These are phyloP conservation scores for Geophilus truncorum DNA, from an alignment of 2,888 invertebrate species.

Conservation along the genomic window DNA sequence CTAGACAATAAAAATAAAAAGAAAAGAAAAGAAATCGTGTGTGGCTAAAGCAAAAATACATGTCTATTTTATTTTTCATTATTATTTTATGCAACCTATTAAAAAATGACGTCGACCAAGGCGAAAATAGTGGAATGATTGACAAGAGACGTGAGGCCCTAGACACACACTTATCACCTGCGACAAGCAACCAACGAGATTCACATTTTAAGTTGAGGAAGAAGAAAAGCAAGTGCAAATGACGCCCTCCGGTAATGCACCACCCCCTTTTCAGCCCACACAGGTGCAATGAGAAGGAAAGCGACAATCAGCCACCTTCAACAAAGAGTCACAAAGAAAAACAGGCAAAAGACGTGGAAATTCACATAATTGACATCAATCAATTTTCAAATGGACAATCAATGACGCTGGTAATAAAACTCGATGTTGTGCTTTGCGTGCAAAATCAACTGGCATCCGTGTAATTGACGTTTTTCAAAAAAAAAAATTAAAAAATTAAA, in stretches of 20 bases:
- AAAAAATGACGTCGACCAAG: not conserved
- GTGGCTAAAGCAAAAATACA: not conserved
- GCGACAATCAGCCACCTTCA: not conserved
- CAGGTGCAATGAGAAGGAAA: conserved; percentile 9
- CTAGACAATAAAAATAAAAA: not conserved
- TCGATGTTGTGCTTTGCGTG: not conserved
- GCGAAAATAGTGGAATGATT: not conserved
- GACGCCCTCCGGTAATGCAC: conserved; percentile 16
- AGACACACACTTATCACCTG: conserved; percentile 13
- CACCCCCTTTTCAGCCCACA: not conserved
- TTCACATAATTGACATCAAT: not conserved
- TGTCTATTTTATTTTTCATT: not conserved
- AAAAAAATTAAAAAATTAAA: too few relatives aligned
- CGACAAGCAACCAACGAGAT: conserved; percentile 12
- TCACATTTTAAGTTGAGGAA: conserved; percentile 1
- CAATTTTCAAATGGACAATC: not conserved
- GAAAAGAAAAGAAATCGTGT: not conserved
- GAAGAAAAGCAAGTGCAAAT: conserved; percentile 20
- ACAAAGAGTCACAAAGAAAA: not conserved
- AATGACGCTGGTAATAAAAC: not conserved
- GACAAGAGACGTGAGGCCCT: not conserved
- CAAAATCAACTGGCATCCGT: not conserved
- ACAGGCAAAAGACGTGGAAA: not conserved
- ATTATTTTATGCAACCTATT: not conserved
- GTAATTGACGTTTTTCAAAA: too few relatives aligned